phyloP scores from a whole-genome alignment of 2,888 invertebrate species.

The Campoletis raptor region DNA sequence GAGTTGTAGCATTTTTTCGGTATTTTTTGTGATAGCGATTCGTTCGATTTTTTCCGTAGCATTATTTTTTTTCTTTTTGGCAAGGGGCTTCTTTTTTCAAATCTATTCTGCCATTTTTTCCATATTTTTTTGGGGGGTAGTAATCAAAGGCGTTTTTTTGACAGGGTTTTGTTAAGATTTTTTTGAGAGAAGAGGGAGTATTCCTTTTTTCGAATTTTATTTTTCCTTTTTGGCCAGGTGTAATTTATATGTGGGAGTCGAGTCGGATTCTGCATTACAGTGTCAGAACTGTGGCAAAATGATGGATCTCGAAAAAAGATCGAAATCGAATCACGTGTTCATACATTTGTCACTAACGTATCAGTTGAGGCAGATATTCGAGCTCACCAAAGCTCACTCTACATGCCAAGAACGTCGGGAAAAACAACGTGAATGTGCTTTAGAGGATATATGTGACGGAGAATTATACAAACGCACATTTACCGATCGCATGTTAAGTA shows the following conservation, averaged over 20 bases:
- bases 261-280: constrained; percentile 12
- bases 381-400: constrained; percentile 36
- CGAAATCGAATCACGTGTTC: constrained; percentile 23
- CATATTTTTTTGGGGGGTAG: no score
- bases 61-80: no score
- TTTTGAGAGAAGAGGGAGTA: no score
- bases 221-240: no score
- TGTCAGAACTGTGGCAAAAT: background rate
- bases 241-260: background rate
- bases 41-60: no score
- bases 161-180: no score
- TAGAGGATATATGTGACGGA: constrained; percentile 56
- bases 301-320: background rate
- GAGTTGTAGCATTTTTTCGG: no score
- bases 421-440: constrained; percentile 42
- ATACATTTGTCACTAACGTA: constrained; percentile 34
- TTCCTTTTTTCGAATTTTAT: no score
- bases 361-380: constrained; percentile 39
- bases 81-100: no score
- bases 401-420: constrained; percentile 12
- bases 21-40: no score
- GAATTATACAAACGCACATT: constrained; percentile 22
- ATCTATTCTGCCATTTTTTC: no score
- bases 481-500: constrained; percentile 30
- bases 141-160: no score